These are phyloP conservation scores for Rhaphigaster nebulosa DNA, from an alignment of 2,888 invertebrate species.

Conservation along the genomic window DNA sequence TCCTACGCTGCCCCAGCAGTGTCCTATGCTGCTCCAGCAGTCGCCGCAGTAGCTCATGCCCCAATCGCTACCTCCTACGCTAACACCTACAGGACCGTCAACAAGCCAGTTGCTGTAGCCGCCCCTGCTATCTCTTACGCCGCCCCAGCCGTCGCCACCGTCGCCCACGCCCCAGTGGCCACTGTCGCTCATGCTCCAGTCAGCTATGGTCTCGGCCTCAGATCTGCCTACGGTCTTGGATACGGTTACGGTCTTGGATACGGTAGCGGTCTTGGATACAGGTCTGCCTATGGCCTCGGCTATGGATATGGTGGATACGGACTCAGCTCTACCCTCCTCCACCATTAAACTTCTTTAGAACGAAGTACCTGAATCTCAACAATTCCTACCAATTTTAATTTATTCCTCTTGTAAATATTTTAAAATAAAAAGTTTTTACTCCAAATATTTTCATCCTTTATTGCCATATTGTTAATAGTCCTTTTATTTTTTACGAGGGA, in stretches of 20 bases:
- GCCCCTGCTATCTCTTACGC: constrained; percentile 47
- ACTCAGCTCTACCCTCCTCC: constrained; percentile 24
- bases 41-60: constrained; percentile 58
- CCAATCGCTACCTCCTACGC: constrained; percentile 74
- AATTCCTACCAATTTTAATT: not conserved
- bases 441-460: too few species aligned
- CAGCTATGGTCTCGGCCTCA: too few species aligned
- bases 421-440: not conserved
- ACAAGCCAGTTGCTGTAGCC: constrained; percentile 57
- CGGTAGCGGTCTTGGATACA: not conserved
- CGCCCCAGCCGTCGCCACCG: constrained; percentile 65
- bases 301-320: constrained; percentile 53
- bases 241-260: constrained; percentile 16
- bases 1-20: constrained; percentile 41
- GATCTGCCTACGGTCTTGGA: not conserved
- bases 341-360: not conserved
- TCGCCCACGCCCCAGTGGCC: constrained; percentile 50
- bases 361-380: not conserved
- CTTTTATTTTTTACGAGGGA: not conserved
- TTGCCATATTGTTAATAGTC: too few species aligned
- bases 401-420: constrained; percentile 35
- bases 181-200: constrained; percentile 56
- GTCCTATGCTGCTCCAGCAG: constrained; percentile 68
- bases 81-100: constrained; percentile 74
- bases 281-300: constrained; percentile 25